Evolutionary conservation across 2,113 vertebrate species (phyloP), one percentile per base, ranked within the genome.

Genomic region (Lagopus leucura): DNA sequence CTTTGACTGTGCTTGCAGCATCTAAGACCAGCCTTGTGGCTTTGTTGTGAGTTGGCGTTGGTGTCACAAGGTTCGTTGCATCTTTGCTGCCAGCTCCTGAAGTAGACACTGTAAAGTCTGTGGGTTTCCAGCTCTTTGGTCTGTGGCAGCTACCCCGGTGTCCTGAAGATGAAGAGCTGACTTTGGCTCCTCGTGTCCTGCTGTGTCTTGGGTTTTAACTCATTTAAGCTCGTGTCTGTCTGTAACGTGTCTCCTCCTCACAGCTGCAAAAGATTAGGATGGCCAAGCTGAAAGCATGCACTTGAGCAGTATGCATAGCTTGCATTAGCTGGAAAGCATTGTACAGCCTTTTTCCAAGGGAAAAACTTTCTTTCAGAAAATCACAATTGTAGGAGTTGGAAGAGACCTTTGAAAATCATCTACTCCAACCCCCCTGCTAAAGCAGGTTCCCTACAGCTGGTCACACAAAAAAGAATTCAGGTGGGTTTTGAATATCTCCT

Each of bases 1-100:
- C 58, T 25, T 42, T 75, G 22, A 12, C 19, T 6, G 1, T 22
- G 54, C n/a, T 80, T 30, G 28, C 17, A 58, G 70, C 30, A 48
- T 0, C 1, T 18, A 10, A 32, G 32, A 48, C 7, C 36, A 18
- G 43, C 50, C 32, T 4, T 1, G 6, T 52, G 38, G 22, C 15
- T 58, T 0, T 71, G 27, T 38, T 52, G 38, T 40, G 2, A 28
- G 60, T 42, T 25, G 9, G n/a, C 47, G 66, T 45, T 79, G 73
- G 40, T 79, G 40, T 24, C 38, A 24, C 11, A 18, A n/a, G 13
- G 43, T 20, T 42, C 54, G 52, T 40, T 82, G 72, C 50, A 36
- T 58, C 43, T 47, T 52, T 52, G 20, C 65, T 77, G 38, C 50
- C 13, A 34, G 50, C 13, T 60, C 16, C 78, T 47, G 20, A 60